Evolutionary conservation across 1,140 invertebrate genomes (phyloP), one percentile per base, ranked within the genome.

Genomic region (Eciton burchellii): DNA sequence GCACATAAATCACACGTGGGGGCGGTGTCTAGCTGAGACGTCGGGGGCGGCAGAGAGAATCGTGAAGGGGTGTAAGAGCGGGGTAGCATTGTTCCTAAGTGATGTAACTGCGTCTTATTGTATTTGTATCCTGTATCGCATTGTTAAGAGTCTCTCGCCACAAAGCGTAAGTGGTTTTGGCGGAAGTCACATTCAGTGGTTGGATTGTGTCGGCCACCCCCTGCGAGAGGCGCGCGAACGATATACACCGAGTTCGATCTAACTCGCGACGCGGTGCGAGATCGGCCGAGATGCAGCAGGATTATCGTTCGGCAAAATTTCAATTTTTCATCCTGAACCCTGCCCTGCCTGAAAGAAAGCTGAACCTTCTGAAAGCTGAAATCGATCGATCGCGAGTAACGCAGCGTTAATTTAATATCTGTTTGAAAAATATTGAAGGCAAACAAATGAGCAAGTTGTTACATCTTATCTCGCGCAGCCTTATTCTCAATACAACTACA

Each of bases 91-190:
- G 93, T 94, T 94, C 93, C 92, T 94, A 93, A 94, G 93, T 94
- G 93, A 94, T 94, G 92, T 94, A 94, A 94, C 93, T 94, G 92
- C 93, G 92, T 93, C 93, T 94, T 94, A 94, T 94, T 94, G 93
- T 93, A 93, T 94, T 94, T 94, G 93, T 94, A 94, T 94, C 93
- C 93, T 93, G 93, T 93, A 93, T 94, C 91, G 93, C 88, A 94
- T 94, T 94, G 92, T 94, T 92, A 92, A 93, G 92, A 93, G 91
- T 90, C 91, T 93, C 90, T 92, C 90, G 90, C 92, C 92, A 92
- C 93, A 93, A 93, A 93, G 93, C 93, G 92, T 94, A 94, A 94
- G 93, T 94, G 93, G 93, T 93, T 94, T 93, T 92, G 91, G 92
- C 93, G 93, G 93, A 93, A 93, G 93, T 92, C 92, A 93, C 93